Evolutionary conservation across 2,888 invertebrate genomes (phyloP), one percentile per base, ranked within the genome.

Genomic region (Leptogaster cylindrica): DNA sequence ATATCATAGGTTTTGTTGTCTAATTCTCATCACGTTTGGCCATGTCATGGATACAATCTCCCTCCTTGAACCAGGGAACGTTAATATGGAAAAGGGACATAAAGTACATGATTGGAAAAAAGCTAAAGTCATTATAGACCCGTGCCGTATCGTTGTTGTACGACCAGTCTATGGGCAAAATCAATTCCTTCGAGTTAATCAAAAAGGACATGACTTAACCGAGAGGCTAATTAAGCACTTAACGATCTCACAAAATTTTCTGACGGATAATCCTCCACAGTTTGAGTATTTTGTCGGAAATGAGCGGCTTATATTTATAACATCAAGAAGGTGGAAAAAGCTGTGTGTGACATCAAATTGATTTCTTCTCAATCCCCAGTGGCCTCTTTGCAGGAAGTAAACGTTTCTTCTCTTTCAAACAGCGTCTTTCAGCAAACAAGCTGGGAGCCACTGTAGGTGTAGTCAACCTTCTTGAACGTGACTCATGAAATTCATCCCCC

Each of bases 211-310:
- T 51, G 23, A 16, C 33, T 27, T 50, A 36, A 65, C 65, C 46
- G 31, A 51, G 52, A 16, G 55, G 55, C 65, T 66, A 66, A 66
- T 66, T 66, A 66, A 66, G 28, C 44, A 66, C 52, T 66, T 66
- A 66, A 66, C 46, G 55, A 55, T 44, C 28, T 44, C 55, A 52
- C 44, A 66, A 52, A 41, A 51, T 41, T 27, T 25, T 46, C 61
- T 5, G 27, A 31, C 16, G 8, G 27, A 64, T 46, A 64, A 36
- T 64, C 31, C 18, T 33, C 20, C 31, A n/a, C n/a, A n/a, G n/a
- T n/a, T n/a, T n/a, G n/a, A n/a, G n/a, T n/a, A n/a, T n/a, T n/a
- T n/a, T n/a, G n/a, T n/a, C n/a, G n/a, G n/a, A n/a, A n/a, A n/a
- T n/a, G 31, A n/a, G 51, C 8, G n/a, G n/a, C n/a, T n/a, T n/a